These are phyloP conservation scores for Calyptommatus sinebrachiatus DNA, from an alignment of 2,113 vertebrate species.

Conservation along the genomic window DNA sequence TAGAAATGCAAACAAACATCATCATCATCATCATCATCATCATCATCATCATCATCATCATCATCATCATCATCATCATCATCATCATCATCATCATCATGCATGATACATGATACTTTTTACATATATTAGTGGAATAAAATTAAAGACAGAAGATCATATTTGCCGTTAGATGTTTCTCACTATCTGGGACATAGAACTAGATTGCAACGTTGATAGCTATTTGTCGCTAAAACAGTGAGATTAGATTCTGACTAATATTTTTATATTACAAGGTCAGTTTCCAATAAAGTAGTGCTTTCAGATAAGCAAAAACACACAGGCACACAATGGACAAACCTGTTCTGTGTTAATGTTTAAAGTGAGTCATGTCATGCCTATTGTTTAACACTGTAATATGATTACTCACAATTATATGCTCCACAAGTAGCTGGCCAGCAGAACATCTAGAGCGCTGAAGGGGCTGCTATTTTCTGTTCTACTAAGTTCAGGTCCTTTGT, in stretches of 20 bases:
- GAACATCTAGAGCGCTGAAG: too few species aligned
- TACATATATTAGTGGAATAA: background rate
- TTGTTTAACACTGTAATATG: background rate
- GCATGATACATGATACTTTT: background rate
- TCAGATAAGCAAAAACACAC: fast-evolving
- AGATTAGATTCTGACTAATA: background rate
- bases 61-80: too few species aligned
- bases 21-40: too few species aligned
- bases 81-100: too few species aligned
- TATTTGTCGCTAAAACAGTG: background rate
- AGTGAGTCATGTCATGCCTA: background rate
- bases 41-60: too few species aligned
- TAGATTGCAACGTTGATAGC: background rate
- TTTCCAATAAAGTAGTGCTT: background rate
- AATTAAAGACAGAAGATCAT: background rate
- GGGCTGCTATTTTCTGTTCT: too few species aligned
- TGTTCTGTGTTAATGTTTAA: background rate
- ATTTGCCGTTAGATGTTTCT: background rate
- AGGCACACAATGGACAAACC: background rate
- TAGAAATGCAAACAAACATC: too few species aligned
- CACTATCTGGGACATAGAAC: background rate
- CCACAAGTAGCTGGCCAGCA: too few species aligned
- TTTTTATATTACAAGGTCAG: background rate
- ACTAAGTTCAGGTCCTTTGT: too few species aligned
- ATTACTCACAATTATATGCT: background rate